A percentile compares a stretch with the other conserved stretches of the same genome.
phyloP scores from a whole-genome alignment of 1,140 invertebrate genomes.

The Lordiphosa collinella region DNA sequence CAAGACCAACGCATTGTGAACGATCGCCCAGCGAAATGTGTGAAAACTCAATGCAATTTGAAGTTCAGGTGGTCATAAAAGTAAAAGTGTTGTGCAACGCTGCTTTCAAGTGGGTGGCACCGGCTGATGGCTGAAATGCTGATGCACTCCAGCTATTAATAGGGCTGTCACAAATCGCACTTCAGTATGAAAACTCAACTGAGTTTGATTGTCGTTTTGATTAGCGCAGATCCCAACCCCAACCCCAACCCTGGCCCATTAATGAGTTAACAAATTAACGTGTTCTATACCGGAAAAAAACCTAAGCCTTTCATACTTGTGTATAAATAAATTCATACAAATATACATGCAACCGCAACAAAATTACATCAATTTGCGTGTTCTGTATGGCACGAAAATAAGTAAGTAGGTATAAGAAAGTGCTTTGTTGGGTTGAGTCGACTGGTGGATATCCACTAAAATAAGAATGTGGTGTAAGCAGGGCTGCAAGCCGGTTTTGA shows the following conservation, averaged over 20 bases:
- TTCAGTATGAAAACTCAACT: slow-evolving; percentile 4
- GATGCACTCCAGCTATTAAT: slow-evolving; percentile 1
- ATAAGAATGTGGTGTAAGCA: too few species aligned
- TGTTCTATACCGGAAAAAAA: slow-evolving; percentile 65
- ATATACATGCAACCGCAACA: slow-evolving; percentile 19
- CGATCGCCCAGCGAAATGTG: neutral
- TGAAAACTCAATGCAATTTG: slow-evolving; percentile 8
- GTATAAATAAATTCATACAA: slow-evolving; percentile 20
- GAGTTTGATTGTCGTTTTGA: neutral
- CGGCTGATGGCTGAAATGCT: too few species aligned
- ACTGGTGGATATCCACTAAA: neutral
- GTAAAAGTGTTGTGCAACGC: slow-evolving; percentile 2
- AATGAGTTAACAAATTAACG: slow-evolving; percentile 63
- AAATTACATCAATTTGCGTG: slow-evolving; percentile 54
- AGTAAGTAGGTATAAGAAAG: slow-evolving; percentile 8
- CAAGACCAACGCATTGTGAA: slow-evolving; percentile 50
- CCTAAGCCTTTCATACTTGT: slow-evolving; percentile 18
- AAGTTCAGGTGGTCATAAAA: slow-evolving; percentile 5
- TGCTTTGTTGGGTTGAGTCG: neutral
- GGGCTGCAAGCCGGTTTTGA: too few species aligned
- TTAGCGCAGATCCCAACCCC: neutral
- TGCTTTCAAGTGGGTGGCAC: too few species aligned
- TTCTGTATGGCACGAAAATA: slow-evolving; percentile 45
- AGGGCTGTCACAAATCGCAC: neutral
- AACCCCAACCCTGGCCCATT: slow-evolving; percentile 23